Base-by-base conservation (phyloP, 64 coral and sea anemone species). In the Anthopleura sola region DNA sequence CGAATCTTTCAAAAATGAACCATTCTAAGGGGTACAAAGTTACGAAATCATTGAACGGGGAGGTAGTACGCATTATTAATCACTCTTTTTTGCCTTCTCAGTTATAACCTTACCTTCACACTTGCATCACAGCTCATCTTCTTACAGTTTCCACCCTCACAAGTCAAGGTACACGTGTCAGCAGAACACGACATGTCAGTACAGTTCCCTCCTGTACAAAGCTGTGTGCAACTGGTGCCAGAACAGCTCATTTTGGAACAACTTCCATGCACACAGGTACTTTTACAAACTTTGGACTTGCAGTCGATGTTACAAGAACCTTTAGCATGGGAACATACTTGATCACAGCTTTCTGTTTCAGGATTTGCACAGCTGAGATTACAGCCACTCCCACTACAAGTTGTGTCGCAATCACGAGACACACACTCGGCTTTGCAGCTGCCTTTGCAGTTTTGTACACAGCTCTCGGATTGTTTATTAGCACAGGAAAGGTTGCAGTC, bases 231-330 rank as follows among this genome's bases (percentile, higher is more conserved):
- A 54, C 26, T 53, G 6, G 9, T 60, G 2, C 82, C 82, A 2
- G 17, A 26, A 18, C 82, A 83, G 55, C 51, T 83, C 49, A 83
- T 83, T 51, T 36, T 60, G 18, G 48, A 49, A 37, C 82, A 83
- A 49, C 50, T 33, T 16, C 82, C 82, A 37, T 83, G 18, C 36
- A 38, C 55, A 5, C 82, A 83, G 18, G 36, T 57, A 51, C 14
- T 56, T 6, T 53, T 83, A 15, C 82, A 83, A 51, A 29, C 49
- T 51, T 83, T 83, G 23, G 82, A 49, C 16, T 83, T 60, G 82
- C 82, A 83, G 39, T 39, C 49, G 6, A 83, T 83, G 49, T 56
- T 57, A 21, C 82, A 83, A 11, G 36, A 36, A 0, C 82, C 82
- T 17, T 32, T 49, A 13, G 82, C 48, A 8, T 83, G 36, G 20